These are phyloP conservation scores for Xestia xanthographa DNA, from an alignment of 2,888 invertebrate genomes.

Conservation along the genomic window DNA sequence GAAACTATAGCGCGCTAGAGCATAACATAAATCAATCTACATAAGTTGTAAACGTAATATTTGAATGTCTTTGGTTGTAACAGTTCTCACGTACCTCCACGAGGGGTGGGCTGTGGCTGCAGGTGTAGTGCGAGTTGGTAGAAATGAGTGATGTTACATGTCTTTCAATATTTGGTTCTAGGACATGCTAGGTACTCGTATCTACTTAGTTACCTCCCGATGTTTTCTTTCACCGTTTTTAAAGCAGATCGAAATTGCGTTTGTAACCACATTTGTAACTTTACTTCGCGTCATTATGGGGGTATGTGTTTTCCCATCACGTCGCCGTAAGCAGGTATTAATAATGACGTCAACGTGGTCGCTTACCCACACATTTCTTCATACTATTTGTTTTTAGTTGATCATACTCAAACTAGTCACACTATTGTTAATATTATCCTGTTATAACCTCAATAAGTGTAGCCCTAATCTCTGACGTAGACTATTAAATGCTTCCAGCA, in stretches of 20 bases:
- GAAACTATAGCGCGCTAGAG: too few species aligned
- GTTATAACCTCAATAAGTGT: background rate
- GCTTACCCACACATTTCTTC: background rate
- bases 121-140: too few species aligned
- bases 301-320: background rate
- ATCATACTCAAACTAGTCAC: background rate
- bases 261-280: background rate
- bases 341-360: background rate
- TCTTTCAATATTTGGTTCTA: background rate
- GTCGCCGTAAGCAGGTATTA: background rate
- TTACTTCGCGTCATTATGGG: background rate
- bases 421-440: background rate
- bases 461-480: background rate
- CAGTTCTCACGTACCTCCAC: too few species aligned
- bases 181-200: too few species aligned
- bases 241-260: background rate
- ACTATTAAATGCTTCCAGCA: background rate
- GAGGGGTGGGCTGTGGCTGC: too few species aligned
- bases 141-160: too few species aligned
- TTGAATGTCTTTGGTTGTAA: too few species aligned
- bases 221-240: too few species aligned
- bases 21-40: too few species aligned
- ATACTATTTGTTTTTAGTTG: background rate
- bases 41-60: too few species aligned
- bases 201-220: too few species aligned